Evolutionary conservation across 2,888 invertebrate genomes (phyloP).

Genomic region (Thera britannica): DNA sequence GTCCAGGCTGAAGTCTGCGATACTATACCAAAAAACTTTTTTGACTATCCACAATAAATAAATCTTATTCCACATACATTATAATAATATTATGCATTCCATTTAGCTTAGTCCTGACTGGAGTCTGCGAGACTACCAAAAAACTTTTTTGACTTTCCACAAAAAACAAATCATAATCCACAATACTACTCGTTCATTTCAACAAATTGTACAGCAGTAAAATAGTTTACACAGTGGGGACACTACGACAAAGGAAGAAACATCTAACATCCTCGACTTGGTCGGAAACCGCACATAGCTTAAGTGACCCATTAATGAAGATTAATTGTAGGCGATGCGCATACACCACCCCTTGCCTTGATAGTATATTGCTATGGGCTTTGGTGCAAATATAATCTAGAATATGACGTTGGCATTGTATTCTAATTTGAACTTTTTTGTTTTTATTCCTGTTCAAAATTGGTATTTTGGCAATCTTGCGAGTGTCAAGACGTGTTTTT

Average conservation of each 20-base stretch:
- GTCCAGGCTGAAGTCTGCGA: too few relatives aligned
- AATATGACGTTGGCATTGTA: background rate
- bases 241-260: constrained; percentile 51
- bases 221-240: constrained; percentile 59
- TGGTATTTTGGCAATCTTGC: too few relatives aligned
- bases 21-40: too few relatives aligned
- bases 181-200: constrained; percentile 5
- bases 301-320: constrained; percentile 78
- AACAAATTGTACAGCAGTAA: constrained; percentile 46
- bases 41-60: too few relatives aligned
- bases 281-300: constrained; percentile 70
- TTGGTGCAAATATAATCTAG: constrained; percentile 9
- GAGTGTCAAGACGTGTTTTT: too few relatives aligned
- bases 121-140: too few relatives aligned
- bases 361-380: constrained; percentile 19
- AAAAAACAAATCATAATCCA: too few relatives aligned
- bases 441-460: background rate
- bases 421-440: background rate
- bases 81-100: too few relatives aligned
- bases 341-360: constrained; percentile 48
- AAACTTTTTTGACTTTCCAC: too few relatives aligned
- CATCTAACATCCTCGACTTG: constrained; percentile 58
- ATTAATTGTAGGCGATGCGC: constrained; percentile 74
- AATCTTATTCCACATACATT: too few relatives aligned
- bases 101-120: too few relatives aligned